Evolutionary conservation across 2,888 invertebrate species (phyloP).

Genomic region (Protophormia terraenovae): DNA sequence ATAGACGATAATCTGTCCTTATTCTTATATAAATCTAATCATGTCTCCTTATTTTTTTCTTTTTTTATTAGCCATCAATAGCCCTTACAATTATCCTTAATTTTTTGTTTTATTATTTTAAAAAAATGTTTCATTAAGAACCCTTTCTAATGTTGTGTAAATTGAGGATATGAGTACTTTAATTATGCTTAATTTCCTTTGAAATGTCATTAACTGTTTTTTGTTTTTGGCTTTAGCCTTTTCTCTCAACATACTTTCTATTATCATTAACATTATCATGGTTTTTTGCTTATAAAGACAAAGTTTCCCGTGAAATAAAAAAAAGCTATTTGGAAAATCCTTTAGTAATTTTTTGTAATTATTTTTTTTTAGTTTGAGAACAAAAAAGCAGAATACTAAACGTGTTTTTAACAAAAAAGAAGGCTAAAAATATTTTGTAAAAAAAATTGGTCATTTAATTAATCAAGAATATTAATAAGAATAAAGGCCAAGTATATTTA

Average conservation of each 20-base stretch:
- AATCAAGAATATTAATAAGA: background rate
- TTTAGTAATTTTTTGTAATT: background rate
- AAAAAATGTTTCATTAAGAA: no score
- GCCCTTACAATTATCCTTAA: background rate
- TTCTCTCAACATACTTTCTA: background rate
- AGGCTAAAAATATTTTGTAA: background rate
- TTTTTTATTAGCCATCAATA: background rate
- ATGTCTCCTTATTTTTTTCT: background rate
- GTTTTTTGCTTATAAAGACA: background rate
- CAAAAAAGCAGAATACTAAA: background rate
- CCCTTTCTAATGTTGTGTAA: constrained; percentile 1
- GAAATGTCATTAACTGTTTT: background rate
- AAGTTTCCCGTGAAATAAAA: no score
- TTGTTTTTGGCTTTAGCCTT: no score
- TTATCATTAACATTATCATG: background rate
- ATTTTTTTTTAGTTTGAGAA: background rate
- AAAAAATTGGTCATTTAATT: background rate
- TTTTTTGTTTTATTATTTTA: background rate
- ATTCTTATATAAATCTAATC: background rate
- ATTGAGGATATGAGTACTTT: background rate
- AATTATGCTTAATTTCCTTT: constrained; percentile 6
- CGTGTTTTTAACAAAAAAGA: background rate
- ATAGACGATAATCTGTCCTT: no score
- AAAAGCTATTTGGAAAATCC: background rate
- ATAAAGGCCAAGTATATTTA: background rate